Evolutionary conservation across 2,797 vertebrate species (phyloP), one percentile per base, ranked within the genome.

Genomic region (Pseudotriccus pelzelni): DNA sequence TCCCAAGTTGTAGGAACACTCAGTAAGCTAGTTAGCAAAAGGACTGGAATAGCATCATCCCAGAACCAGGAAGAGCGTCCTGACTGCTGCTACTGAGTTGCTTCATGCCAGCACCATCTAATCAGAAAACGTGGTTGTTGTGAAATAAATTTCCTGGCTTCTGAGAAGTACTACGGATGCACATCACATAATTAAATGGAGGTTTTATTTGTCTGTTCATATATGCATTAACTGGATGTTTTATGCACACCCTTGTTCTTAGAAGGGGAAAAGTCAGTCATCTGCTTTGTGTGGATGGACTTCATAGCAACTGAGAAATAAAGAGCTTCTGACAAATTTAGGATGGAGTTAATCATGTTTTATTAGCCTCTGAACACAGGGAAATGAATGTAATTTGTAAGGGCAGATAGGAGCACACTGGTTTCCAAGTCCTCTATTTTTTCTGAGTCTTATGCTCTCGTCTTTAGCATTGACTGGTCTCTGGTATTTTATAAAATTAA

Each of bases 51-150:
- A 18, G 6, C 27, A 18, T 9, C 2, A 21, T 7, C 23, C 32
- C 6, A 0, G 11, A 32, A 18, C 7, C 30, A 23, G 11, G 14
- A 34, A 60, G 24, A 36, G 6, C 2, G 2, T 8, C 25, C 49
- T n/a, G 47, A 15, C 20, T 1, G 0, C 59, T 25, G 27, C 36
- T 5, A 1, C 9, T 2, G 0, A 1, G 1, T 3, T 21, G 14
- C 13, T 36, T 32, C 14, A 8, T 0, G 14, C 0, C 34, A 22
- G 25, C 16, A 28, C 6, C 23, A 30, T 2, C 19, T 2, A 15
- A 3, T 23, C 30, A 70, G 39, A 46, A 78, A 74, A n/a, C 8
- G 9, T 0, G 0, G 3, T 0, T 0, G 4, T 6, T 37, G 30
- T 10, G 39, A 74, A 74, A 56, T 23, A 44, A 36, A 18, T 12